These are phyloP conservation scores for Aphelocoma coerulescens DNA, from an alignment of 2,113 vertebrate genomes.

Conservation along the genomic window DNA sequence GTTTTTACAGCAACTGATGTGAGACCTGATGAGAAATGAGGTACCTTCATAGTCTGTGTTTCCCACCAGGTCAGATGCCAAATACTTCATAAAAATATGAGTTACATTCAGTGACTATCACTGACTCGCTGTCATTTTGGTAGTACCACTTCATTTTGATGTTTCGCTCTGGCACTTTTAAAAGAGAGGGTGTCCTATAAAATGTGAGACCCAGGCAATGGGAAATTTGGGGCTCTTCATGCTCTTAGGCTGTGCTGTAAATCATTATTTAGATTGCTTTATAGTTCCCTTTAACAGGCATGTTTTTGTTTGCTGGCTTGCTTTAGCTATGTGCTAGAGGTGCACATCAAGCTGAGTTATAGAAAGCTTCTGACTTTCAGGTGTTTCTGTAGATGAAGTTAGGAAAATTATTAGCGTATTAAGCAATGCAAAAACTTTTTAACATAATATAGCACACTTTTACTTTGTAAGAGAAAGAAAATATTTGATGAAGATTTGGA, in stretches of 20 bases:
- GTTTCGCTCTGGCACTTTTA: background rate
- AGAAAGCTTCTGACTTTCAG: background rate
- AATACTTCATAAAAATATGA: constrained; percentile 25
- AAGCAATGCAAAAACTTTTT: background rate
- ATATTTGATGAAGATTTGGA: background rate
- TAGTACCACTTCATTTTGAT: background rate
- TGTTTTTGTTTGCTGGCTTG: background rate
- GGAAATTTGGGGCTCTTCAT: background rate
- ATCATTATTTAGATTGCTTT: background rate
- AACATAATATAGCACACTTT: background rate
- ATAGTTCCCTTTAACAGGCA: background rate
- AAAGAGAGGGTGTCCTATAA: background rate
- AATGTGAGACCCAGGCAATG: background rate
- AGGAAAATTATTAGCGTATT: background rate
- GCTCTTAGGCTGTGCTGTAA: background rate
- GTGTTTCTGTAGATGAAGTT: background rate
- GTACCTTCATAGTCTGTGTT: background rate
- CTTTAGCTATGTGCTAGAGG: background rate
- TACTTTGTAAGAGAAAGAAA: background rate
- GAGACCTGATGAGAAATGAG: constrained; percentile 43
- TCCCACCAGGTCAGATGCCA: constrained; percentile 52
- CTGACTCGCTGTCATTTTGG: constrained; percentile 59
- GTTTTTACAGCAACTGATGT: constrained; percentile 19
- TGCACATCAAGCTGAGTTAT: background rate
- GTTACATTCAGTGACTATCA: constrained; percentile 20